phyloP scores from a whole-genome alignment of 2,113 vertebrate species.

The Cynoglossus semilaevis region DNA sequence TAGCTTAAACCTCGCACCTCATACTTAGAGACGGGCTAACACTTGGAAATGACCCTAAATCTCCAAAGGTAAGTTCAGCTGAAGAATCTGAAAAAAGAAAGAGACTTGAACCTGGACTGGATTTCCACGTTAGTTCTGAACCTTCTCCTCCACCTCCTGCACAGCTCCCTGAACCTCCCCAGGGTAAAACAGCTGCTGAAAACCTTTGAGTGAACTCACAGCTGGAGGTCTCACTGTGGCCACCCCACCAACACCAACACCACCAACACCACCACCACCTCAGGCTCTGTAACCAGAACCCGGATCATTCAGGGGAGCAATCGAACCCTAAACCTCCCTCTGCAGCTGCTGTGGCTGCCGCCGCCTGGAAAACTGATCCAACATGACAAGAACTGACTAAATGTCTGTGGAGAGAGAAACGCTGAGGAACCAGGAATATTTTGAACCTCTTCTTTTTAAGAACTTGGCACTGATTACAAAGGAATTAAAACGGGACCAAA shows the following conservation, averaged over 20 bases:
- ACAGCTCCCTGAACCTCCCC: conserved; percentile 50
- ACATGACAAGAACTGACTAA: not conserved
- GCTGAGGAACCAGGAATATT: no score
- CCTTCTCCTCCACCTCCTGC: conserved; percentile 3
- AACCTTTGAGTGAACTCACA: conserved; percentile 75
- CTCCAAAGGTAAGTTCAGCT: no score
- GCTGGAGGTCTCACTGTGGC: conserved; percentile 54
- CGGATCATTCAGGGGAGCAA: conserved; percentile 70
- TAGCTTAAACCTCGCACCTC: conserved; percentile 23
- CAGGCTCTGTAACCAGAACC: conserved; percentile 21
- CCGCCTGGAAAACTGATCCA: conserved; percentile 72
- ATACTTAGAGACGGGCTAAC: no score
- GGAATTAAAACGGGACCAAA: no score
- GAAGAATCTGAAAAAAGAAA: no score
- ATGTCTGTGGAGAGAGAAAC: no score
- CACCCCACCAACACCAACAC: conserved; percentile 12
- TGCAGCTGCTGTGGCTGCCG: conserved; percentile 75
- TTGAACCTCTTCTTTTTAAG: no score
- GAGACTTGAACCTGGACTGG: no score
- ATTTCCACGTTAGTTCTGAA: no score
- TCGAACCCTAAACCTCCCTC: conserved; percentile 44
- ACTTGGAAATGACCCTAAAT: no score
- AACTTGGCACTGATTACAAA: no score
- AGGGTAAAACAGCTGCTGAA: conserved; percentile 71
- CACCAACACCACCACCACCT: conserved; percentile 36